Conservation (phyloP, 2,888 invertebrate species). For the Epinotia demarniana region DNA sequence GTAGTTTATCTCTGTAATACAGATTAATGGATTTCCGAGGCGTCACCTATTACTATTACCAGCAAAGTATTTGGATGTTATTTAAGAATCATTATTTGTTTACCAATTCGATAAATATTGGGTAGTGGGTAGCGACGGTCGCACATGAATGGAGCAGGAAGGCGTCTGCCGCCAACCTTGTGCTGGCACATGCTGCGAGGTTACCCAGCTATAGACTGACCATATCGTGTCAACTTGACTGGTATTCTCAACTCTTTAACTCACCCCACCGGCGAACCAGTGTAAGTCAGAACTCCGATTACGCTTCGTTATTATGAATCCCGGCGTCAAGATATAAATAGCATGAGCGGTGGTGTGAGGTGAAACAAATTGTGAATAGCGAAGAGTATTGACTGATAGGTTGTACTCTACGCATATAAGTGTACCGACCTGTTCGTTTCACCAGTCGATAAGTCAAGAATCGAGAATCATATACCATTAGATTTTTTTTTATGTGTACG, state of each 20-base stretch:
- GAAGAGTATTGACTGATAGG: not conserved
- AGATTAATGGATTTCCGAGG: not conserved
- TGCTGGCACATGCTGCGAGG: conserved; percentile 11
- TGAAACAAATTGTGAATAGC: not conserved
- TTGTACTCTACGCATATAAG: not conserved
- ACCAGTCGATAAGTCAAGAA: not conserved
- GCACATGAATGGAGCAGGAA: conserved; percentile 58
- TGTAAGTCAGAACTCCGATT: not conserved
- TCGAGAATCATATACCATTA: no score
- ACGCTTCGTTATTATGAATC: not conserved
- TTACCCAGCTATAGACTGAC: conserved; percentile 3
- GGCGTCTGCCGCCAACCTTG: conserved; percentile 53
- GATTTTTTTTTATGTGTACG: no score
- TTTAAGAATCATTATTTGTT: not conserved
- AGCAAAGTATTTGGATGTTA: not conserved
- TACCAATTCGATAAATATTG: not conserved
- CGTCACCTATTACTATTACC: no score
- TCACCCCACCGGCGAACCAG: not conserved
- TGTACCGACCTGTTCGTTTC: not conserved
- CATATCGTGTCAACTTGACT: conserved; percentile 2
- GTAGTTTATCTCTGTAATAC: not conserved
- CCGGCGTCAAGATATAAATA: no score
- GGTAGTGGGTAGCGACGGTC: conserved; percentile 3
- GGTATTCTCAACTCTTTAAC: not conserved
- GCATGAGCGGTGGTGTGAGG: no score